Evolutionary conservation across 53 echinoderm and acorn worm genomes (phyloP).

Genomic region (Paracentrotus lividus): DNA sequence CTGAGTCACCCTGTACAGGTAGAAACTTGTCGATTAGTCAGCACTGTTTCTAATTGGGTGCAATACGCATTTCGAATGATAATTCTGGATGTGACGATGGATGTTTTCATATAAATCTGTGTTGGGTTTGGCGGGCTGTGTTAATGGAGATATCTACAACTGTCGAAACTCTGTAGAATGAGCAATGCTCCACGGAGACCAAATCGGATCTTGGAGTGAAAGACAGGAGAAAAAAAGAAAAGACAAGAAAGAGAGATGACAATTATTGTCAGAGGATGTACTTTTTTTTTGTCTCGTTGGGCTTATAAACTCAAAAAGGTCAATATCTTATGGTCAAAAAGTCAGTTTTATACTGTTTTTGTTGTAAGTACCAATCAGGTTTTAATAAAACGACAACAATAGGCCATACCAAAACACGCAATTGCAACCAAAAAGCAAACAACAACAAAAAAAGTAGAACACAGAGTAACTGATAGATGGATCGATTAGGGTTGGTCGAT

Average conservation of each 20-base stretch:
- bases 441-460: no score
- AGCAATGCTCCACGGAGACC: conserved; percentile 37
- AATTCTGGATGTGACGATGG: conserved; percentile 22
- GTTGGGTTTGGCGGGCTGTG: conserved; percentile 36
- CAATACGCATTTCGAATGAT: conserved; percentile 62
- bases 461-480: no score
- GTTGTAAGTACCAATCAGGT: background rate
- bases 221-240: conserved; percentile 5
- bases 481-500: no score
- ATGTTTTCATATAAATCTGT: conserved; percentile 64
- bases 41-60: conserved; percentile 21
- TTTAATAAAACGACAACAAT: background rate
- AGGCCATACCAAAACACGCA: no score
- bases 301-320: conserved; percentile 16
- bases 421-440: no score
- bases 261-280: conserved; percentile 39
- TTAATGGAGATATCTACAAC: conserved; percentile 64
- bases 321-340: background rate
- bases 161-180: conserved; percentile 63
- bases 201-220: conserved; percentile 13
- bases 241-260: conserved; percentile 14
- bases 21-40: conserved; percentile 51
- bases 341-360: background rate
- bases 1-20: background rate
- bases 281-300: background rate